Base-by-base conservation (phyloP, 1,140 invertebrate species). In the Polyergus mexicanus region DNA sequence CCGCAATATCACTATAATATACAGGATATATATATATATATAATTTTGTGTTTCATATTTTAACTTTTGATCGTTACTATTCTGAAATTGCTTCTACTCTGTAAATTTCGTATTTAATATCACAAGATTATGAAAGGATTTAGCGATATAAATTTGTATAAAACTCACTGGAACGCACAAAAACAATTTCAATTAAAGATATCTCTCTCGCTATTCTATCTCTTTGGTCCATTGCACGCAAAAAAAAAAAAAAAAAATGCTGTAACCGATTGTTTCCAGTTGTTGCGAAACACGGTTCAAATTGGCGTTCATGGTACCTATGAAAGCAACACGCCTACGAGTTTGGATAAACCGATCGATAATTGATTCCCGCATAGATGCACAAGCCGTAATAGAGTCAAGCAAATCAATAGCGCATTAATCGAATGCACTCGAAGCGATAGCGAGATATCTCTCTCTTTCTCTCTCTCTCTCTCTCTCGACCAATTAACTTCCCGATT, bases 361-460 rank as follows among this genome's bases (percentile, higher is more conserved):
- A 69, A 86, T 66, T 84, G 80, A 84, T 84, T 56, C 28, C 51
- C 68, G 85, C 77, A n/a, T 66, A 35, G 25, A 62, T 71, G 77
- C 47, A 35, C 63, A 38, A 62, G 51, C 16, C 41, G 60, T 83
- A 83, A 83, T 35, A 47, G 38, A 83, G 54, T 83, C 58, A 47
- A 22, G 54, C 54, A 62, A 83, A 32, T 71, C 78, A 72, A 83
- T 83, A 32, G 68, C 78, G 54, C 60, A 74, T 83, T 83, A 74
- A 83, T 83, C 54, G 68, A 81, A 60, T 25, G 51, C 78, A 32
- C 51, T 44, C 54, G 38, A 5, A 28, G 47, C 22, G 77, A 25
- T 41, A 22, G 7, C 58, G 47, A 22, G 47, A 51, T 16, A 83
- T 60, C 1, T 32, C 32, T 32, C 32, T 32, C 32, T 32, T 3